A percentile compares a stretch with the other conserved stretches of the same genome.
These are phyloP conservation scores for Eristalinus aeneus DNA, from an alignment of 2,888 invertebrate genomes.

Conservation along the genomic window DNA sequence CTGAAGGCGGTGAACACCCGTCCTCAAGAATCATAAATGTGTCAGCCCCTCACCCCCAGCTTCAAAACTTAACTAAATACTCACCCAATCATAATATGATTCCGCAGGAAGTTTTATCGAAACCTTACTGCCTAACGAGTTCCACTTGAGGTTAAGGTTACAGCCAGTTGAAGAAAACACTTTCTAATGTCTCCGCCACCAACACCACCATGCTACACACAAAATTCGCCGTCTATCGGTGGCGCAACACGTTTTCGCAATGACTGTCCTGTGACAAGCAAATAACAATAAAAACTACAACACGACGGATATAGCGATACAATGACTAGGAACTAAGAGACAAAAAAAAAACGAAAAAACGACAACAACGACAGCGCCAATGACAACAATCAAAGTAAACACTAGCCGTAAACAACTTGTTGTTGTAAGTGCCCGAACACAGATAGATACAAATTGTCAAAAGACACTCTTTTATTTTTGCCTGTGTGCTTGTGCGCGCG, in stretches of 20 bases:
- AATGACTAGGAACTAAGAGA: slow-evolving; percentile 3
- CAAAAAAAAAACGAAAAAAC: not conserved
- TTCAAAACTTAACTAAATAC: not conserved
- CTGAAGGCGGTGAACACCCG: no score
- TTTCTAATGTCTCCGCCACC: slow-evolving; percentile 9
- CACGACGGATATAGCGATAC: slow-evolving; percentile 11
- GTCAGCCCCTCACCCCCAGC: no score
- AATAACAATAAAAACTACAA: slow-evolving; percentile 29
- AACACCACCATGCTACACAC: slow-evolving; percentile 12
- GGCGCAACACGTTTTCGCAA: slow-evolving; percentile 58
- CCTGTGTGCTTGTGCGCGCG: not conserved
- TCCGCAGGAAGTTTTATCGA: not conserved
- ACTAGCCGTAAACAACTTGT: slow-evolving; percentile 39
- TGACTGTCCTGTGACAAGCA: slow-evolving; percentile 9
- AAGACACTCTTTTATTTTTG: slow-evolving; percentile 27
- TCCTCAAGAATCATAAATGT: no score
- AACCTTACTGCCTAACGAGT: not conserved
- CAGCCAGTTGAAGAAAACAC: slow-evolving; percentile 14
- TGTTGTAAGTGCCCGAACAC: slow-evolving; percentile 9
- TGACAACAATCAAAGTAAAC: slow-evolving; percentile 35
- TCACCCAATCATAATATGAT: slow-evolving; percentile 60
- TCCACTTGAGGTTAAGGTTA: slow-evolving; percentile 16
- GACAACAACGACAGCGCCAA: not conserved
- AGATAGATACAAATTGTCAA: slow-evolving; percentile 25
- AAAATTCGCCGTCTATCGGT: not conserved